phyloP scores from a whole-genome alignment of 1,140 invertebrate genomes.

The Drosophila sproati region DNA sequence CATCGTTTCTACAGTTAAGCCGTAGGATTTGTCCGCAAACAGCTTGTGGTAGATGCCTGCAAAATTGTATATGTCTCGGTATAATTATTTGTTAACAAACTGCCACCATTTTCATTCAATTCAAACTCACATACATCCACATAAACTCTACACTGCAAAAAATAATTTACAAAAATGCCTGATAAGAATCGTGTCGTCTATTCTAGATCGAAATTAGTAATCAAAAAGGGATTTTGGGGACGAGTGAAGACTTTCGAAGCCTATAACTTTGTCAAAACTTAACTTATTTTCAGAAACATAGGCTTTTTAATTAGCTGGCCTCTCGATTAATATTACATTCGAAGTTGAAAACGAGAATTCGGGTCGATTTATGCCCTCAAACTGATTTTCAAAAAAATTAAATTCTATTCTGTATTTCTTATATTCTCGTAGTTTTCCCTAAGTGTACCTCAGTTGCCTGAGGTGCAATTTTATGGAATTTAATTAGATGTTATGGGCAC shows the following conservation, averaged over 20 bases:
- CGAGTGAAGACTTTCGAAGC: no score
- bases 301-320: no score
- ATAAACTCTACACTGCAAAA: background rate
- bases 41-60: constrained; percentile 96
- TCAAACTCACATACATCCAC: constrained; percentile 3
- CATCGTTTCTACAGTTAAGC: constrained; percentile 95
- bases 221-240: no score
- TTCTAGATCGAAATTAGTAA: no score
- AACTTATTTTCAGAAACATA: no score
- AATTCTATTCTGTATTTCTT: no score
- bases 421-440: background rate
- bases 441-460: constrained; percentile 30
- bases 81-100: constrained; percentile 21
- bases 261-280: no score
- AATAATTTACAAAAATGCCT: background rate
- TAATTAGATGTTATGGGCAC: constrained; percentile 61
- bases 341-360: background rate
- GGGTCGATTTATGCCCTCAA: no score
- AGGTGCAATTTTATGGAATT: constrained; percentile 34
- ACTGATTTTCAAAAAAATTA: no score
- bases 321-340: no score
- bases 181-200: no score
- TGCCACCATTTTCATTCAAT: constrained; percentile 14
- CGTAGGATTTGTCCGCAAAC: constrained; percentile 96
- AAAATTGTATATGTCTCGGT: constrained; percentile 17